These are phyloP conservation scores for Danio jaintianensis DNA, from an alignment of 2,797 vertebrate genomes.

Conservation along the genomic window DNA sequence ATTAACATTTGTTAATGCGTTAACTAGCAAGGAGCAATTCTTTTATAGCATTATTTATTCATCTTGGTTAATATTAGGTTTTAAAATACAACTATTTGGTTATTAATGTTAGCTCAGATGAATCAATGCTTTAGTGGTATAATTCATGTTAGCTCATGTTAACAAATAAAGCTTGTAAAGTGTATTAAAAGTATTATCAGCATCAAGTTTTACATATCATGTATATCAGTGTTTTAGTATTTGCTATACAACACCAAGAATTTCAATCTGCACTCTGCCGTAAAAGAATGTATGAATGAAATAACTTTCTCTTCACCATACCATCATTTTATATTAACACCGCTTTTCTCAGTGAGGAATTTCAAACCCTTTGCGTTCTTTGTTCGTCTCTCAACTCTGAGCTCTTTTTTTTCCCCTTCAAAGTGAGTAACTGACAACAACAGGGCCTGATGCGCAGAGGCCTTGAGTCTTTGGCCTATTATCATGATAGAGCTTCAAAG, in stretches of 20 bases:
- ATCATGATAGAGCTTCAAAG: constrained; percentile 72
- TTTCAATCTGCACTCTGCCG: neutral
- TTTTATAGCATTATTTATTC: too few species aligned
- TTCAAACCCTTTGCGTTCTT: constrained; percentile 47
- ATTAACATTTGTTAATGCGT: too few species aligned
- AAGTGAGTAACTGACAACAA: constrained; percentile 75
- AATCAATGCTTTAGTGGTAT: too few species aligned
- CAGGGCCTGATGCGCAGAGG: constrained; percentile 65
- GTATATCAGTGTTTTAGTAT: neutral
- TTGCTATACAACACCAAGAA: neutral
- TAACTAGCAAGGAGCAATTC: too few species aligned
- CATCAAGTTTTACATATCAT: neutral
- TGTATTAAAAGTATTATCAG: neutral
- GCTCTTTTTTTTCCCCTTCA: constrained; percentile 62
- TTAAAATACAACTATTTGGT: too few species aligned
- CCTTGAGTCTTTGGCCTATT: constrained; percentile 67
- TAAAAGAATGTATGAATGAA: neutral
- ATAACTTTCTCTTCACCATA: neutral
- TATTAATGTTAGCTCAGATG: too few species aligned
- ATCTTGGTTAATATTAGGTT: too few species aligned
- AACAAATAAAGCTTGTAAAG: too few species aligned
- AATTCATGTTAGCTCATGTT: too few species aligned
- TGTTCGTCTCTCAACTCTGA: constrained; percentile 52
- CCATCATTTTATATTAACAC: constrained; percentile 3
- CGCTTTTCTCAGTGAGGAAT: constrained; percentile 6